Evolutionary conservation across 2,888 invertebrate genomes (phyloP).

Genomic region (Spodoptera littoralis): DNA sequence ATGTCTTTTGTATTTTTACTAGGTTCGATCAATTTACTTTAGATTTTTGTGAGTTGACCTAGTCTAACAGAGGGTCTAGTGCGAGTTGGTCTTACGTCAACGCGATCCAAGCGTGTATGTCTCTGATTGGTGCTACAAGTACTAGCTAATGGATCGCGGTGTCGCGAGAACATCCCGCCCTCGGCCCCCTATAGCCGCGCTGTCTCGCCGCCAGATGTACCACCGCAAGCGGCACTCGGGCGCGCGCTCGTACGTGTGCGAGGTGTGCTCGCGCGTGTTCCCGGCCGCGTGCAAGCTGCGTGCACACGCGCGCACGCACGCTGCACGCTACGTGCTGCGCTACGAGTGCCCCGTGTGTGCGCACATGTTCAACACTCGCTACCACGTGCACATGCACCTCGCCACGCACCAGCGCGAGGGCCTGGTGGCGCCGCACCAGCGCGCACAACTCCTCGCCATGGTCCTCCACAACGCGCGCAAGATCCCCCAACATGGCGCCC

Average conservation of each 20-base stretch:
- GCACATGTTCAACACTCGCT: constrained; percentile 83
- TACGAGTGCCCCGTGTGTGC: constrained; percentile 86
- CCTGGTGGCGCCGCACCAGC: constrained; percentile 28
- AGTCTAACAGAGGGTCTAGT: too few relatives aligned
- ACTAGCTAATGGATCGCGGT: too few relatives aligned
- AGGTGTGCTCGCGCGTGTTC: constrained; percentile 75
- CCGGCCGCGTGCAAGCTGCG: constrained; percentile 75
- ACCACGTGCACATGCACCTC: constrained; percentile 84
- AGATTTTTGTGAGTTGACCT: too few relatives aligned
- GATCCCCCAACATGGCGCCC: constrained; percentile 68
- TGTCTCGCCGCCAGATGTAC: constrained; percentile 67
- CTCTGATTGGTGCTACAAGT: too few relatives aligned
- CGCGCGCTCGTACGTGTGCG: constrained; percentile 71
- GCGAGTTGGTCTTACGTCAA: too few relatives aligned
- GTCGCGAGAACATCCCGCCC: too few relatives aligned
- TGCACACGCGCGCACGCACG: constrained; percentile 72
- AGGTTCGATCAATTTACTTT: too few relatives aligned
- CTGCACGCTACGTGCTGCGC: constrained; percentile 68
- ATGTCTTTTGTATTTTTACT: too few relatives aligned
- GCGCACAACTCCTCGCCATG: constrained; percentile 80
- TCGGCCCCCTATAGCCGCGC: too few relatives aligned
- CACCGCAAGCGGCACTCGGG: constrained; percentile 77
- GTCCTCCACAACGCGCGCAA: constrained; percentile 82
- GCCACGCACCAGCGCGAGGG: constrained; percentile 75
- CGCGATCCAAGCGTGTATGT: too few relatives aligned